Evolutionary conservation across 2,113 vertebrate genomes (phyloP).

Genomic region (Python bivittatus): DNA sequence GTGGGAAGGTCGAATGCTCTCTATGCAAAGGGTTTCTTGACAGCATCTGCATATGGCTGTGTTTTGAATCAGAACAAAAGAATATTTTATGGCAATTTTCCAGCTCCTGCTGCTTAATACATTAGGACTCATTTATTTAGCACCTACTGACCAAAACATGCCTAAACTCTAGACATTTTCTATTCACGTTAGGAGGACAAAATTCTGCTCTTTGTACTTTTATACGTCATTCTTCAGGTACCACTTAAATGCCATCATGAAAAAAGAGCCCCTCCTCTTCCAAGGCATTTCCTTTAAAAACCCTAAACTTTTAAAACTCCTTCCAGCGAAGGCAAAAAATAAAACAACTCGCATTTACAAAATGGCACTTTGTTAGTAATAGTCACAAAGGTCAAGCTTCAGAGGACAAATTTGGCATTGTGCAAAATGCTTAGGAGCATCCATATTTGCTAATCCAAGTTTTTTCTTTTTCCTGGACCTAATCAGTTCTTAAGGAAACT

Average conservation of each 20-base stretch:
- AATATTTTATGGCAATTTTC: background rate
- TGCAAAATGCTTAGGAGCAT: background rate
- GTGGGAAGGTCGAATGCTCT: background rate
- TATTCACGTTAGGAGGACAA: background rate
- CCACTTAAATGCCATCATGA: background rate
- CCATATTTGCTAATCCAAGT: background rate
- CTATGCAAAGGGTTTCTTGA: background rate
- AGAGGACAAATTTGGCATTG: too few relatives aligned
- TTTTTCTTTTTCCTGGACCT: background rate
- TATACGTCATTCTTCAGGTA: background rate
- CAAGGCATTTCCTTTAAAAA: background rate
- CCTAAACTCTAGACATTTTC: background rate
- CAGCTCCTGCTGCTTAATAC: background rate
- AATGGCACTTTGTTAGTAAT: background rate
- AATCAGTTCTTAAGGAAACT: background rate
- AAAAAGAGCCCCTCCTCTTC: background rate
- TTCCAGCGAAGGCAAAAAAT: background rate
- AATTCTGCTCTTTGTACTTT: background rate
- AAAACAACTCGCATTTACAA: background rate
- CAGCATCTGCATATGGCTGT: slow-evolving; percentile 20
- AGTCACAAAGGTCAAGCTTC: background rate
- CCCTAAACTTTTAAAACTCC: background rate
- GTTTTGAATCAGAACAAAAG: slow-evolving; percentile 15
- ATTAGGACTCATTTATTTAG: background rate
- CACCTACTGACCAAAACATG: background rate